Conservation (phyloP, 2,888 invertebrate species). For the Stenodera caucasica region DNA sequence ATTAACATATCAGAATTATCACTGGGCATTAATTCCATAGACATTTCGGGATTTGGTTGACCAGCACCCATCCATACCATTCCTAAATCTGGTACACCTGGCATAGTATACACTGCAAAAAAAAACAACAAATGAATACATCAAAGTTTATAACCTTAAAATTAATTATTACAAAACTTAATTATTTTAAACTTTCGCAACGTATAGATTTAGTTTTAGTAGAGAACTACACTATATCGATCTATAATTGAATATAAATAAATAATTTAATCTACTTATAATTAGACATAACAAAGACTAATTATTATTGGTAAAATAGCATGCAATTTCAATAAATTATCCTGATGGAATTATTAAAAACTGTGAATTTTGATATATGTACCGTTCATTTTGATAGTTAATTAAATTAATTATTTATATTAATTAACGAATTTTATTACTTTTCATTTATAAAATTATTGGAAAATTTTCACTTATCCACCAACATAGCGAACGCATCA, state of each 20-base stretch:
- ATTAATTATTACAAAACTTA: neutral
- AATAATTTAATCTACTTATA: neutral
- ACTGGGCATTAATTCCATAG: constrained; percentile 53
- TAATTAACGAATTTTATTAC: constrained; percentile 9
- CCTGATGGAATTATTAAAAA: neutral
- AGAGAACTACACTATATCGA: neutral
- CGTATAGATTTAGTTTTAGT: neutral
- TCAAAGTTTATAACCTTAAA: constrained; percentile 22
- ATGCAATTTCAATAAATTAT: constrained; percentile 7
- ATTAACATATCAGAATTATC: constrained; percentile 54
- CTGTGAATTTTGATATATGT: constrained; percentile 10
- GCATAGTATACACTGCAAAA: constrained; percentile 55
- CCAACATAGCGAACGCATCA: constrained; percentile 23
- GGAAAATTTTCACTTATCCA: constrained; percentile 21
- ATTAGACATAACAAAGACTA: constrained; percentile 20
- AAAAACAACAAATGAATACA: constrained; percentile 30
- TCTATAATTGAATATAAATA: neutral
- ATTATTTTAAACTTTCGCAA: neutral
- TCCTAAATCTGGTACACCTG: constrained; percentile 63
- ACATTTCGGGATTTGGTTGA: constrained; percentile 58
- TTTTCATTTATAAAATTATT: constrained; percentile 29
- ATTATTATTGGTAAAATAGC: constrained; percentile 16
- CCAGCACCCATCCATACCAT: constrained; percentile 71
- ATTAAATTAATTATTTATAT: constrained; percentile 8
- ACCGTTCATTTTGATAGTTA: constrained; percentile 23